These are phyloP conservation scores for Polypedilum pembai DNA, from an alignment of 1,140 invertebrate species.

Conservation along the genomic window DNA sequence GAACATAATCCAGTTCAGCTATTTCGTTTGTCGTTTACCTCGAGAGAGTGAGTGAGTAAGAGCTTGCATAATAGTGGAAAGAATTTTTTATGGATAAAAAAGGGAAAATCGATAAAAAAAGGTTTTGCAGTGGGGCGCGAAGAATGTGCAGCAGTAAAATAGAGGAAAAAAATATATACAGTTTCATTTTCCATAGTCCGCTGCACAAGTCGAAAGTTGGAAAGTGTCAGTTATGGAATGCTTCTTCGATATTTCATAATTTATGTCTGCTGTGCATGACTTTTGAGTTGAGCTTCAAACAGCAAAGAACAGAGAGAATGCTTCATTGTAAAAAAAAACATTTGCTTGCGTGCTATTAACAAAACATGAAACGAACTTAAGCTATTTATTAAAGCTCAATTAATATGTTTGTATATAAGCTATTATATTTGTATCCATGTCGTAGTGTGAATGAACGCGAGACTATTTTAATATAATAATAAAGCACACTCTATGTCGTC, in stretches of 20 bases:
- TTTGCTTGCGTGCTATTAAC: not conserved
- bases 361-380: not conserved
- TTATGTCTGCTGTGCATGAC: slow-evolving; percentile 10
- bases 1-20: not conserved
- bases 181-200: not conserved
- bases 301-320: not conserved
- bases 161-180: slow-evolving; percentile 11
- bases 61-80: not conserved
- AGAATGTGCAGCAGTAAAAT: slow-evolving; percentile 18
- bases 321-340: slow-evolving; percentile 1
- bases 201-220: not conserved
- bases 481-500: too few relatives aligned
- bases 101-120: not conserved
- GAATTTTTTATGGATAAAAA: not conserved
- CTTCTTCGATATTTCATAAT: slow-evolving; percentile 13
- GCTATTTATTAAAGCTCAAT: slow-evolving; percentile 13
- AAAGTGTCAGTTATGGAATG: slow-evolving; percentile 17
- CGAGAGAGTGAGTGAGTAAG: not conserved
- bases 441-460: too few relatives aligned
- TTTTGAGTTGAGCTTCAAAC: not conserved
- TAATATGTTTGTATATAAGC: not conserved
- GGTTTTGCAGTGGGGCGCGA: not conserved
- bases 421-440: not conserved
- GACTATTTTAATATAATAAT: too few relatives aligned
- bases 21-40: not conserved